Evolutionary conservation across 2,113 vertebrate species (phyloP), one percentile per base, ranked within the genome.

Genomic region (Scomber colias): DNA sequence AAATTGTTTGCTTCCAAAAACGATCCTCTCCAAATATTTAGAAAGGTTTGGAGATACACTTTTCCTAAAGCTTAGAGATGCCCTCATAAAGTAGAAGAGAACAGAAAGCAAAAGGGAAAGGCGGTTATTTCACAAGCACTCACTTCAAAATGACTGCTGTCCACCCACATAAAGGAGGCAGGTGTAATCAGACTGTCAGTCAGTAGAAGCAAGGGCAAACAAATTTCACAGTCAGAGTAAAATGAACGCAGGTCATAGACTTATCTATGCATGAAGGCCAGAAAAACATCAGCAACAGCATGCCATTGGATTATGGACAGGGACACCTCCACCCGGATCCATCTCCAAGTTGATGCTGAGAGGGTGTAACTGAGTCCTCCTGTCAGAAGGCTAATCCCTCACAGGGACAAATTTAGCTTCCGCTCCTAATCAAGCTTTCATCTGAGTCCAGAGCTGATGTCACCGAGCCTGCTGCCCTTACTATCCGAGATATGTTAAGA

Each of bases 371-470:
- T 72, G 81, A 85, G 84, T 79, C 69, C 72, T 65, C 54, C 79
- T 84, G 86, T 90, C 83, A 81, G 69, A 84, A 68, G 63, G 35
- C 81, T 90, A 89, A 90, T 90, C 87, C 87, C 59, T 86, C 75
- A 63, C 78, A 68, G 69, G 77, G 81, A 87, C 88, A 68, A 64
- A 90, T 87, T 89, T 86, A 90, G 83, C 85, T 54, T 17, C 75
- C 10, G 61, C 62, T 15, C 75, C 81, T 71, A 71, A 62, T 74
- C 71, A 11, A 30, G 80, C 89, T 91, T 91, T 91, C 86, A 91
- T 91, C 87, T 70, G 30, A 62, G 77, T 75, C 79, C 79, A 84
- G 75, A 44, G 49, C 70, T 86, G 86, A 82, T 82, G 82, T 85
- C 88, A 81, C 46, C 4, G 60, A 75, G 57, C 30, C 55, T 11